Conservation (phyloP, 2,888 invertebrate genomes). For the Troilus luridus region DNA sequence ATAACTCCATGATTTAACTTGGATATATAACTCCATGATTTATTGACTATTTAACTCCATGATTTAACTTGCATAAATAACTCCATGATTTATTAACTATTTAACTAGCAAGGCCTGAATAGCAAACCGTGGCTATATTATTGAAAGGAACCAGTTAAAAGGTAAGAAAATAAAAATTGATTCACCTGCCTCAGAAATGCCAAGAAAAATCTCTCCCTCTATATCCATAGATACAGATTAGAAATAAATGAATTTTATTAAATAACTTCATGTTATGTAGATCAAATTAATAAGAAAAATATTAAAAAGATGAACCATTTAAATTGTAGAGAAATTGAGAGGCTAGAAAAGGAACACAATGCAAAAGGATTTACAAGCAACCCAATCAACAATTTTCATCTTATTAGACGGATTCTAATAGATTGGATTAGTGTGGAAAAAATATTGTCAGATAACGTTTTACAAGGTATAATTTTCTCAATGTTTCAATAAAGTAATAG, state of each 20-base stretch:
- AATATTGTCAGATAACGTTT: neutral
- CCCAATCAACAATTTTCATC: neutral
- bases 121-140: too few relatives aligned
- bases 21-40: too few relatives aligned
- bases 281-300: neutral
- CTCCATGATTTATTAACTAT: too few relatives aligned
- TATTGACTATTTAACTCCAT: too few relatives aligned
- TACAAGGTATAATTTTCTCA: neutral
- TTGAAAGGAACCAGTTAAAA: too few relatives aligned
- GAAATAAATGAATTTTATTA: neutral
- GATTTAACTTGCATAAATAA: too few relatives aligned
- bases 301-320: neutral
- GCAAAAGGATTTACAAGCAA: neutral
- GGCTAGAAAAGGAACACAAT: neutral
- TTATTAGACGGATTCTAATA: neutral
- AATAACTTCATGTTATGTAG: neutral
- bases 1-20: too few relatives aligned
- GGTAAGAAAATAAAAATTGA: too few relatives aligned
- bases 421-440: neutral
- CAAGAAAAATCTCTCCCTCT: too few relatives aligned
- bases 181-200: too few relatives aligned
- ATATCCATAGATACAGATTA: neutral
- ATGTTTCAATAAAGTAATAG: neutral
- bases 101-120: too few relatives aligned
- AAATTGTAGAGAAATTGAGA: neutral